Percentiles rank a stretch among this genome's conserved stretches.
Conservation (phyloP, 2,888 invertebrate genomes). For the Molanna angustata region DNA sequence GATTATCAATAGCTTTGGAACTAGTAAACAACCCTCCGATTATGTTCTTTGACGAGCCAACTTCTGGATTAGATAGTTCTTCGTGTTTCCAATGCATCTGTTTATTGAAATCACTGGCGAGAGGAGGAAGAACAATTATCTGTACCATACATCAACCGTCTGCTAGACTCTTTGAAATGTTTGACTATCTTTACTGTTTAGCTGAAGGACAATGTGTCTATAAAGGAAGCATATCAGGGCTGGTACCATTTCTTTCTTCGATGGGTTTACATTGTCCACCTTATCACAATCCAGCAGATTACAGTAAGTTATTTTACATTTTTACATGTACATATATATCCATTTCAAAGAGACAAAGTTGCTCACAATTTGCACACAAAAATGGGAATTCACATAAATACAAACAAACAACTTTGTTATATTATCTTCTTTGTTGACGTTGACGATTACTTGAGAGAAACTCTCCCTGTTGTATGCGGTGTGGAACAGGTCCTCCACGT, state of each 20-base stretch:
- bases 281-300: constrained; percentile 97
- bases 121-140: constrained; percentile 87
- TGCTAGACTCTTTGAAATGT: constrained; percentile 93
- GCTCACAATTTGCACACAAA: too few relatives aligned
- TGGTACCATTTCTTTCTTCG: constrained; percentile 84
- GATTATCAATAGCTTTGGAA: constrained; percentile 88
- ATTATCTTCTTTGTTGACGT: too few relatives aligned
- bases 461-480: too few relatives aligned
- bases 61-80: constrained; percentile 90
- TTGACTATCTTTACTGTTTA: constrained; percentile 88
- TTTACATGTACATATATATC: too few relatives aligned
- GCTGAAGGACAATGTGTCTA: constrained; percentile 94
- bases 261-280: constrained; percentile 88
- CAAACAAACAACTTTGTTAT: too few relatives aligned
- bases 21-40: constrained; percentile 95
- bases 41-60: constrained; percentile 97
- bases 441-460: too few relatives aligned
- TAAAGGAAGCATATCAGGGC: constrained; percentile 75
- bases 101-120: constrained; percentile 81
- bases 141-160: constrained; percentile 97
- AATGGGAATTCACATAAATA: too few relatives aligned
- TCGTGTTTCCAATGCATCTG: constrained; percentile 92
- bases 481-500: too few relatives aligned
- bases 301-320: too few relatives aligned
- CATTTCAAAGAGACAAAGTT: too few relatives aligned